These are phyloP conservation scores for Helicoverpa zea DNA, from an alignment of 1,140 invertebrate genomes.

Conservation along the genomic window DNA sequence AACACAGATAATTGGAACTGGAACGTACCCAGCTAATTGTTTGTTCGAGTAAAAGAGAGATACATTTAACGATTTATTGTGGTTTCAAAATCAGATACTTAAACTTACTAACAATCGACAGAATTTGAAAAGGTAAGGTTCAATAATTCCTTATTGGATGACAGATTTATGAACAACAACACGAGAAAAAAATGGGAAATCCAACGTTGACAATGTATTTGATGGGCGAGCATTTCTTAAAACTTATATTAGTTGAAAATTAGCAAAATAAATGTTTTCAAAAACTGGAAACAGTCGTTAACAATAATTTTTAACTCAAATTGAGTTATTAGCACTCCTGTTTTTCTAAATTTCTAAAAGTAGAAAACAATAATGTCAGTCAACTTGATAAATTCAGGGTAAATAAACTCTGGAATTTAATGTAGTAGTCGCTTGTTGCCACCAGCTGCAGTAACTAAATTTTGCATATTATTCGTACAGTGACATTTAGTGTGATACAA, in stretches of 20 bases:
- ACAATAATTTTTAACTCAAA: too few species aligned
- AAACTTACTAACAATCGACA: not conserved
- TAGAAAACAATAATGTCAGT: not conserved
- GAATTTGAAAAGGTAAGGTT: too few species aligned
- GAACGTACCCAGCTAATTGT: conserved; percentile 2
- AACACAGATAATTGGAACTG: not conserved
- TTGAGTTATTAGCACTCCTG: not conserved
- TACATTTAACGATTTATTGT: not conserved
- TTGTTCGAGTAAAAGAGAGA: not conserved
- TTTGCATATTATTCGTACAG: not conserved
- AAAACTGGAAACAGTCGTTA: too few species aligned
- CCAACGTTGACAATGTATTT: too few species aligned
- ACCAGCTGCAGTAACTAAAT: not conserved
- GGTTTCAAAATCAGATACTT: not conserved
- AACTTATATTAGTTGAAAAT: too few species aligned
- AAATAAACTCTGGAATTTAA: not conserved
- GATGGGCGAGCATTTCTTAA: too few species aligned
- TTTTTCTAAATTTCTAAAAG: not conserved
- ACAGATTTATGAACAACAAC: too few species aligned
- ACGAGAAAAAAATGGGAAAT: too few species aligned
- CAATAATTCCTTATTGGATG: too few species aligned
- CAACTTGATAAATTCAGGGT: not conserved
- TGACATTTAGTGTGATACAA: not conserved
- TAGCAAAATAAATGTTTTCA: too few species aligned
- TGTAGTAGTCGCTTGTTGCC: not conserved